Evolutionary conservation across 2,888 invertebrate species (phyloP), one percentile per base, ranked within the genome.

Genomic region (Globia sparganii): DNA sequence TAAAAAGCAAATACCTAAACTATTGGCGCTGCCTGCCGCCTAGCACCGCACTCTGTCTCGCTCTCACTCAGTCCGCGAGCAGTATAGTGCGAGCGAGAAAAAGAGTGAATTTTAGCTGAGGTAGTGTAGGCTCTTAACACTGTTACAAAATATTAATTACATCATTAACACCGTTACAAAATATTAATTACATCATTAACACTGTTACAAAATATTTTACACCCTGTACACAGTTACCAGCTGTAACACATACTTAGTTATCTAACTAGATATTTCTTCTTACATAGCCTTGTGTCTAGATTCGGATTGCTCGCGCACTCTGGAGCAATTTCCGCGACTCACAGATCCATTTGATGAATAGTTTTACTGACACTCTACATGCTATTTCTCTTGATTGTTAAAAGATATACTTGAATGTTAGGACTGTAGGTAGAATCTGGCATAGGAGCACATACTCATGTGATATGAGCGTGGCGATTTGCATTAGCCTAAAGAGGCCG

Each of bases 321-420:
- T 64, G 25, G 46, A 0, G 84, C 67, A 81, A 81, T 84, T 79
- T 84, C 84, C 84, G 68, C 67, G 28, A 62, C 75, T 68, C 83
- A 69, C 72, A 83, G 81, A 85, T 84, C 84, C 69, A 80, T 65
- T 62, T 80, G 81, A 84, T 80, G 80, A 81, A 84, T 53, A 62
- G 66, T 58, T 66, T 58, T 31, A 73, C 28, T 25, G 69, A 21
- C 31, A 40, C 34, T 66, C 43, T 37, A 31, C 9, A 64, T 56
- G n/a, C 46, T 34, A 37, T 56, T 37, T 75, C 53, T 65, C 40
- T 65, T 68, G 11, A 46, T 62, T 37, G 64, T 59, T 34, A 59
- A 8, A 34, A 37, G 21, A 46, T 70, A 28, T 67, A 25, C 15
- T 40, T 70, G 13, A 28, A 0, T 68, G 53, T 53, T 6, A 18